Base-by-base conservation (phyloP, 2,797 vertebrate genomes). In the Macropodus opercularis region DNA sequence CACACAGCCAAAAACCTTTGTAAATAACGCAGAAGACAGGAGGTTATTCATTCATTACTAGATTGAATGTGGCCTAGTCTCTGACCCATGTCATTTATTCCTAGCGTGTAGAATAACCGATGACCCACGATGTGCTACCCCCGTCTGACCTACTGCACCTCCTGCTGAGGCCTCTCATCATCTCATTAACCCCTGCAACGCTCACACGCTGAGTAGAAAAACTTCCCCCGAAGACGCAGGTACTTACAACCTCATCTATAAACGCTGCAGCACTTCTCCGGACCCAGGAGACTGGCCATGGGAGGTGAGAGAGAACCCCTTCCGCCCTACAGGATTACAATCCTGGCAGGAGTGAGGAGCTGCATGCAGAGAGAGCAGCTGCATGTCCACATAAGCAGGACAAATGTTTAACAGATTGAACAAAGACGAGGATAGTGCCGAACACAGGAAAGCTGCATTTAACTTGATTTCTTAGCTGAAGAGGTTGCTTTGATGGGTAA, bases 401-500 rank as follows among this genome's bases (percentile, higher is more conserved):
- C 62, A 74, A 64, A 72, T 42, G 52, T 26, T 41, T 19, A 19
- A 40, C 24, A 62, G 18, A 63, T 11, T 44, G 17, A 49, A 71
- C 52, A 72, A 62, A 77, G 31, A 61, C 48, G 39, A 41, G 32
- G 23, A 64, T 36, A 56, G 63, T 41, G 57, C 19, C 63, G 35
- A 65, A 61, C 44, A 67, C 23, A 13, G 19, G 42, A 41, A 67
- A 69, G 70, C 35, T 52, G 40, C 46, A 71, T 72, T 77, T 75
- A 9, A 9, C 29, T 66, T 85, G 56, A 71, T 72, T 72, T 75
- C 74, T 84, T 62, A 76, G 75, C 69, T 73, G 48, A 56, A 71
- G 48, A 47, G 57, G 55, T 40, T 66, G 46, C 79, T 87, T 87
- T 89, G 73, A 88, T 85, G 61, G 63, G 71, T 74, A 59, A 80